phyloP scores from a whole-genome alignment of 2,888 invertebrate species.

The Melanostoma scalare region DNA sequence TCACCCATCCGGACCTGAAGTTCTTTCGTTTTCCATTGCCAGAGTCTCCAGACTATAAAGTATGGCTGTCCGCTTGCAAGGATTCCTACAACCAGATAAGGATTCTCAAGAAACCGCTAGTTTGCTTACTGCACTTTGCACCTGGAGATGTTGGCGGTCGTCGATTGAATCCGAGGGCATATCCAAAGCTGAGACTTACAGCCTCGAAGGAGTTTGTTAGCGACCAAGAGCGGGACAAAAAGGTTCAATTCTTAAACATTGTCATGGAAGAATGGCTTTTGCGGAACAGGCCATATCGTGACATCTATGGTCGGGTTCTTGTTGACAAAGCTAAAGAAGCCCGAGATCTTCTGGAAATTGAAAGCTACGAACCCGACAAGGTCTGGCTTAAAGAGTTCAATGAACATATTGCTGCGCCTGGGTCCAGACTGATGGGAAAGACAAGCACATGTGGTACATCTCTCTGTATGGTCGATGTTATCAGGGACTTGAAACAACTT shows the following conservation, averaged over 20 bases:
- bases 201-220: slow-evolving; percentile 79
- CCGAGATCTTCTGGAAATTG: slow-evolving; percentile 41
- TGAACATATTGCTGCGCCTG: slow-evolving; percentile 67
- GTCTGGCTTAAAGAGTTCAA: slow-evolving; percentile 80
- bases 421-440: slow-evolving; percentile 68
- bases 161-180: slow-evolving; percentile 78
- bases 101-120: slow-evolving; percentile 80
- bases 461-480: slow-evolving; percentile 79
- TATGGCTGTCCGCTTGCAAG: slow-evolving; percentile 81
- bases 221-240: slow-evolving; percentile 78
- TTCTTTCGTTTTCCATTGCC: slow-evolving; percentile 80
- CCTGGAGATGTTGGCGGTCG: slow-evolving; percentile 79
- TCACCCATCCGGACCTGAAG: slow-evolving; percentile 79
- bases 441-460: slow-evolving; percentile 76
- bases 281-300: slow-evolving; percentile 74
- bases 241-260: slow-evolving; percentile 79
- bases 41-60: slow-evolving; percentile 78
- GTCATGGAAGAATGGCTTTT: slow-evolving; percentile 80
- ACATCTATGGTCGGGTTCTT: slow-evolving; percentile 57
- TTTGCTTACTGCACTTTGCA: slow-evolving; percentile 80
- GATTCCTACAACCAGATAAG: slow-evolving; percentile 79
- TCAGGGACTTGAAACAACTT: slow-evolving; percentile 78
- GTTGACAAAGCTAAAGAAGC: slow-evolving; percentile 53
- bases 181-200: slow-evolving; percentile 78
- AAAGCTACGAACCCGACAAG: slow-evolving; percentile 76